Evolutionary conservation across 2,888 invertebrate genomes (phyloP), one percentile per base, ranked within the genome.

Genomic region (Eupsilia transversa): DNA sequence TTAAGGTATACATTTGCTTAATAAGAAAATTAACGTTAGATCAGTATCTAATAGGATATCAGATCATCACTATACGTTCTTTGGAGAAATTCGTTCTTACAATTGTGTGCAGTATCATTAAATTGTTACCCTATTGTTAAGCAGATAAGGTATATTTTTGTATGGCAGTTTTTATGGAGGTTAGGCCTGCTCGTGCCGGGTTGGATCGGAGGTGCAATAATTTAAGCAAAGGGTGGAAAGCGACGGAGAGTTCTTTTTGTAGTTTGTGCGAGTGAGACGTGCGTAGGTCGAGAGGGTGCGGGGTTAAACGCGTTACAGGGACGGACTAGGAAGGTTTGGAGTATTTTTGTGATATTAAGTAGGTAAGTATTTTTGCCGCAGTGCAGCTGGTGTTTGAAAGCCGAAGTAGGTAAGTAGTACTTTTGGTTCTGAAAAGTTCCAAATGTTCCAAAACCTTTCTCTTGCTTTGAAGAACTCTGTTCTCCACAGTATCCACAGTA

Each of bases 241-340:
- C 96, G 96, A 96, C 92, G 93, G 96, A 93, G 91, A 93, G 94
- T 96, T 96, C 96, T 96, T 96, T 96, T 96, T 96, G 94, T 93
- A 95, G 94, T 96, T 96, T 94, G 96, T 96, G 96, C 94, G 96
- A 96, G 96, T 95, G 96, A 96, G 96, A 96, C 91, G 93, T 96
- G 96, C 96, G 96, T 96, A 96, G 94, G 94, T 93, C 93, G 95
- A 92, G 93, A 92, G 95, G 94, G 94, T 94, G 95, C 93, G 94
- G 85, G 94, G 95, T 93, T 93, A 93, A 94, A 95, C 93, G 94
- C 94, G 93, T 87, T 80, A 79, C 96, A 95, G 96, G 91, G 91
- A 33, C 87, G 94, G 69, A 94, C 65, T 10, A 69, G 82, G 76
- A 27, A 17, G 56, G 23, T 12, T 64, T 33, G 43, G 35, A 27